phyloP scores from a whole-genome alignment of 2,797 vertebrate species.

The Tamandua tetradactyla region DNA sequence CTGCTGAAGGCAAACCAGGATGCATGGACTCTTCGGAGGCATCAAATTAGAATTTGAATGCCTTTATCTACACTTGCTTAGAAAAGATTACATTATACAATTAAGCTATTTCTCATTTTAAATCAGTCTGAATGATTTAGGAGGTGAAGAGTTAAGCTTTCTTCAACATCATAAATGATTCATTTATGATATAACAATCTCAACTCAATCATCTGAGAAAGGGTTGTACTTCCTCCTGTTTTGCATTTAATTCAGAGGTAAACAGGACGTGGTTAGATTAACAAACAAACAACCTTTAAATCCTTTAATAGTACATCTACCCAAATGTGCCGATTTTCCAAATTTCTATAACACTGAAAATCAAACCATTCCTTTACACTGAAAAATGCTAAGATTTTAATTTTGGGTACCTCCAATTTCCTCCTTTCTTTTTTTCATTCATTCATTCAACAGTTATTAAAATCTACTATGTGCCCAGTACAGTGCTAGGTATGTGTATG shows the following conservation, averaged over 20 bases:
- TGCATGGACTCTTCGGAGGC: not conserved
- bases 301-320: not conserved
- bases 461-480: not conserved
- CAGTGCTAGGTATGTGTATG: not conserved
- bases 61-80: not conserved
- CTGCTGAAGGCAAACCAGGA: not conserved
- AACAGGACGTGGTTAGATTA: not conserved
- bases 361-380: not conserved
- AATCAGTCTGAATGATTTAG: not conserved
- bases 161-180: not conserved
- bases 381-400: not conserved
- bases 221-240: not conserved
- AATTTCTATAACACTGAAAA: not conserved
- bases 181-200: not conserved
- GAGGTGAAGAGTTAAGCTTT: not conserved
- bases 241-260: not conserved
- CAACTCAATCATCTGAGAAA: not conserved
- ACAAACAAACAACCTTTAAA: not conserved
- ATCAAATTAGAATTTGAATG: not conserved
- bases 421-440: not conserved
- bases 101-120: not conserved
- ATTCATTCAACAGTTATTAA: not conserved
- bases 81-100: not conserved
- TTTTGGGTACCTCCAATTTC: not conserved
- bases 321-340: not conserved